Evolutionary conservation across 2,888 invertebrate genomes (phyloP), one percentile per base, ranked within the genome.

Genomic region (Diabrotica balteata): DNA sequence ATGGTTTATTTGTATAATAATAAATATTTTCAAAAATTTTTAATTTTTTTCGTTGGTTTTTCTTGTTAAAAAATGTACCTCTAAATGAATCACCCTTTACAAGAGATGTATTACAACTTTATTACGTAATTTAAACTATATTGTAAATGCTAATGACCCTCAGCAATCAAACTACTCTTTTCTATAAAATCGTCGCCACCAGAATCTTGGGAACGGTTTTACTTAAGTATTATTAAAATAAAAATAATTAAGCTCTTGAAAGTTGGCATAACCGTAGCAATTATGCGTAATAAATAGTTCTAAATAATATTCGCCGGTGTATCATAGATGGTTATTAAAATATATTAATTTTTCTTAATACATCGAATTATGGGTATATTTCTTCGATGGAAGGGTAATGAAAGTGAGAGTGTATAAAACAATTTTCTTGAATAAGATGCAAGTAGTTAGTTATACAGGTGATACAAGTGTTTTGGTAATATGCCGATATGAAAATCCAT

Each of bases 301-400:
- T 17, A 44, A 50, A 46, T 53, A 59, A 55, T 44, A 43, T 62
- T 53, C 57, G 55, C 61, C 61, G 22, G 46, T 57, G 53, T 67
- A 67, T 67, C 67, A 63, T 67, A 67, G 67, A 59, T 67, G 63
- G 54, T 67, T 63, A 67, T 59, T 67, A 45, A 66, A 66, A 47
- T 61, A 66, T 52, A 54, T 53, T 53, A 53, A 57, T 63, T 59
- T 63, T 59, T 17, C 46, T 59, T 59, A 54, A 59, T 47, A 10
- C 22, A 7, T 32, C 53, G 62, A 62, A 62, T 62, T 62, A 62
- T 62, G 22, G 46, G n/a, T 6, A 11, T 9, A 47, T 9, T 47
- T 10, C 10, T 44, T 11, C 8, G 17, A 53, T 67, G 63, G 67
- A 59, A 67, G 67, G 67, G 66, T 55, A 67, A 58, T 58, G 67